Evolutionary conservation across 2,113 vertebrate species (phyloP).

Genomic region (Chloebia gouldiae): DNA sequence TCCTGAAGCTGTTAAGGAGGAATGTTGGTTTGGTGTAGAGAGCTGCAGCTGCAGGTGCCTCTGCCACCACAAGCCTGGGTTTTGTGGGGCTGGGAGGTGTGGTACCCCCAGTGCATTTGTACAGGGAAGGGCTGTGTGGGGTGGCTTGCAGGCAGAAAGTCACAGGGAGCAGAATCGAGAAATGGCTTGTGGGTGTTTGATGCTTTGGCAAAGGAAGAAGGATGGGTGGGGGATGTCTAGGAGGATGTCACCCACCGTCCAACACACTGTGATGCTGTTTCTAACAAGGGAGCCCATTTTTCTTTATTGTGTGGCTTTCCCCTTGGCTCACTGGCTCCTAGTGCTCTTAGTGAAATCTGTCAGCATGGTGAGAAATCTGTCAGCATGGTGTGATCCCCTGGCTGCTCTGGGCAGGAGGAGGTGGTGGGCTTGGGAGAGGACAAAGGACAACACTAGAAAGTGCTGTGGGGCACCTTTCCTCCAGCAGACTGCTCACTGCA

Average conservation of each 20-base stretch:
- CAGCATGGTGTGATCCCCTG: not conserved
- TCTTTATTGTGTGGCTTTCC: not conserved
- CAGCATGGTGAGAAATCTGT: rapidly evolving
- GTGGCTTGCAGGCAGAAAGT: not conserved
- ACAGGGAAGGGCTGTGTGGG: not conserved
- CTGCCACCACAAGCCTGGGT: not conserved
- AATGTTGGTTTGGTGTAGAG: not conserved
- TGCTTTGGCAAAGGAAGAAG: not conserved
- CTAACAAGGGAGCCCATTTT: not conserved
- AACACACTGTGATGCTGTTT: not conserved
- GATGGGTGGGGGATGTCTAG: not conserved
- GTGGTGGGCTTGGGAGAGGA: not conserved
- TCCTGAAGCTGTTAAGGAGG: not conserved
- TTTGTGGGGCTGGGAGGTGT: not conserved
- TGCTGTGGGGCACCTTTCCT: not conserved
- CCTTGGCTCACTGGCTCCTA: not conserved
- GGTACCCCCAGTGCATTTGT: not conserved
- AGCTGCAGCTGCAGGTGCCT: not conserved
- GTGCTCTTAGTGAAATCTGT: not conserved
- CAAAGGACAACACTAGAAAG: not conserved
- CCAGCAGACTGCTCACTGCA: not conserved
- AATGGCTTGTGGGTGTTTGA: not conserved
- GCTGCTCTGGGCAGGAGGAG: not conserved
- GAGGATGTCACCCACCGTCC: not conserved
- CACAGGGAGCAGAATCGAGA: not conserved